A percentile compares a stretch with the other conserved stretches of the same genome.
Conservation (phyloP, 1,140 invertebrate species). For the Euura lappo region DNA sequence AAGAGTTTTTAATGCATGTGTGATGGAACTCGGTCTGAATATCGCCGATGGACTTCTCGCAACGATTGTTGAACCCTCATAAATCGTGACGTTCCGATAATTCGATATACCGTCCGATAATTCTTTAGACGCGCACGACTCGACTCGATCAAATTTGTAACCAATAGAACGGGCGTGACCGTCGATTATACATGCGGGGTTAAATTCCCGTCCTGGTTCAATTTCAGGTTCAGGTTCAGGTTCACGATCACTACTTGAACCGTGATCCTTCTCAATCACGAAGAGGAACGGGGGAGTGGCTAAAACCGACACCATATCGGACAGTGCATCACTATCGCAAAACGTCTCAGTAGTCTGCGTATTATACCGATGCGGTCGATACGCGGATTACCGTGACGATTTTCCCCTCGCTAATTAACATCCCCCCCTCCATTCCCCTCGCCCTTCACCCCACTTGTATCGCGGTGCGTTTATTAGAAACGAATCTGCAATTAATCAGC, state of each 20-base stretch:
- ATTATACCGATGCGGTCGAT: not conserved
- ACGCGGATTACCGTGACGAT: not conserved
- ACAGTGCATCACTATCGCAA: too few species aligned
- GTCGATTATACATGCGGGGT: not conserved
- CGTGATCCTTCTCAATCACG: constrained; percentile 20
- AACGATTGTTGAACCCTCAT: not conserved
- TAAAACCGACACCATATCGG: too few species aligned
- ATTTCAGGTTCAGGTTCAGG: too few species aligned
- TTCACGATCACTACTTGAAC: constrained; percentile 3
- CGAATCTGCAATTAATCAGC: constrained; percentile 52
- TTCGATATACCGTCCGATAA: not conserved
- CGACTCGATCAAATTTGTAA: not conserved
- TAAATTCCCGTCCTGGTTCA: not conserved
- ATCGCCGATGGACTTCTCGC: not conserved
- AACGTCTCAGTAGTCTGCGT: too few species aligned
- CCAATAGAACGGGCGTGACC: not conserved
- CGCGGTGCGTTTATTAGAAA: constrained; percentile 45
- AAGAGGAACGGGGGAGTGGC: too few species aligned
- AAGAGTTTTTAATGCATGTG: too few species aligned
- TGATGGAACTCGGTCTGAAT: too few species aligned
- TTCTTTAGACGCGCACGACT: constrained; percentile 2
- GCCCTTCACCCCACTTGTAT: too few species aligned
- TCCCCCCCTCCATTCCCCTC: constrained; percentile 26
- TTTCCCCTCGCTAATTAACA: constrained; percentile 47
- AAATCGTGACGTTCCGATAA: not conserved